Percentiles rank a stretch among this genome's conserved stretches.
phyloP scores from a whole-genome alignment of 2,888 invertebrate genomes.

The Axea sp. region DNA sequence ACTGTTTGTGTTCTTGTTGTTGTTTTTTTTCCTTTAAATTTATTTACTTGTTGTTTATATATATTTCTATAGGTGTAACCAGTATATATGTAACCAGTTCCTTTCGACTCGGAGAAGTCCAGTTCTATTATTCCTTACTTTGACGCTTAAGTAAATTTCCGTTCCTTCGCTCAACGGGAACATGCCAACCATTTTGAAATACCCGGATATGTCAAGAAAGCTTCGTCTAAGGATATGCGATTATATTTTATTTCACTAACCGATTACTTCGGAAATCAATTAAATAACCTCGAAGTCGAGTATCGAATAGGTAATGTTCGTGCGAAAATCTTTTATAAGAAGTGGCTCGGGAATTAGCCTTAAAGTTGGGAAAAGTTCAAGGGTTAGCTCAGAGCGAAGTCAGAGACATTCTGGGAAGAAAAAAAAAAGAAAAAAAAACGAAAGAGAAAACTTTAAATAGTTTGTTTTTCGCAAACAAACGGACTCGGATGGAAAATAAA shows the following conservation, averaged over 20 bases:
- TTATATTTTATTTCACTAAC: conserved; percentile 6
- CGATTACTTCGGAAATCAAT: conserved; percentile 27
- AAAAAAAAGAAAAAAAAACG: conserved; percentile 63
- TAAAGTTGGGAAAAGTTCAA: conserved; percentile 43
- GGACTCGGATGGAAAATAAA: conserved; percentile 52
- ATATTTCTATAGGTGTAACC: conserved; percentile 38
- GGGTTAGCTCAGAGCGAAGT: conserved; percentile 38
- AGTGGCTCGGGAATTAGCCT: conserved; percentile 46
- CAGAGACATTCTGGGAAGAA: conserved; percentile 34
- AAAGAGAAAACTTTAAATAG: conserved; percentile 64
- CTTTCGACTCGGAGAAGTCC: conserved; percentile 14
- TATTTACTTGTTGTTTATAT: conserved; percentile 21
- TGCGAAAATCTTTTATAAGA: conserved; percentile 25
- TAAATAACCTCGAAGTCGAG: conserved; percentile 1
- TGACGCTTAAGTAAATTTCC: neutral
- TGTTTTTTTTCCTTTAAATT: conserved; percentile 22
- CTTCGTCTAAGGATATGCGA: conserved; percentile 23
- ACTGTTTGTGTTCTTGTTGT: conserved; percentile 59
- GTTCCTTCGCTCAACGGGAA: conserved; percentile 23
- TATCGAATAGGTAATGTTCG: conserved; percentile 1
- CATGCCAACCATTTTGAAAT: conserved; percentile 29
- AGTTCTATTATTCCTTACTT: neutral
- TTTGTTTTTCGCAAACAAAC: conserved; percentile 68
- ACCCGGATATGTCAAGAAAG: conserved; percentile 17
- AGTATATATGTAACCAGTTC: conserved; percentile 13